These are phyloP conservation scores for Myotis daubentonii DNA, from an alignment of 2,797 vertebrate species.

Conservation along the genomic window DNA sequence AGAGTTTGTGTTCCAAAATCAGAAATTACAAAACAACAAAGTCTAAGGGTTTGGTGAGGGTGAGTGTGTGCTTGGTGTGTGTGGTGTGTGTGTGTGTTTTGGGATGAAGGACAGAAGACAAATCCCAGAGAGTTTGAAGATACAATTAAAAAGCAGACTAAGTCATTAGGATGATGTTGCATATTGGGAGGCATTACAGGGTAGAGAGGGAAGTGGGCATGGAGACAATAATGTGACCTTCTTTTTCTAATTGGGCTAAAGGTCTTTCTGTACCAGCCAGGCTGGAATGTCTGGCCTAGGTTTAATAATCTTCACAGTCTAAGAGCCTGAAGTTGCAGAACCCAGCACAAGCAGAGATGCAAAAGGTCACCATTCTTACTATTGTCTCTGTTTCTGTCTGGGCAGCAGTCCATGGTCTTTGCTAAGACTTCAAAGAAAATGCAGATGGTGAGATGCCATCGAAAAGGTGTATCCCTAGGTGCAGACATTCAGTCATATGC, in stretches of 20 bases:
- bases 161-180: background rate
- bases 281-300: background rate
- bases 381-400: background rate
- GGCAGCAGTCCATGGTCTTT: background rate
- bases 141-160: background rate
- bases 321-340: background rate
- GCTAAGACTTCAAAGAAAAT: conserved; percentile 11
- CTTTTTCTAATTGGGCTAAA: conserved; percentile 5
- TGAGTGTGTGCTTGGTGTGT: background rate
- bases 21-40: conserved; percentile 23
- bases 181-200: background rate
- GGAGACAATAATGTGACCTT: background rate
- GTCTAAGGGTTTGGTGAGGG: background rate
- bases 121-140: background rate
- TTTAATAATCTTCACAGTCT: conserved; percentile 1
- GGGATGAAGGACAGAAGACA: background rate
- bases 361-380: background rate
- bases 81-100: background rate
- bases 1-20: background rate
- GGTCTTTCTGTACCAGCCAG: background rate
- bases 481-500: background rate
- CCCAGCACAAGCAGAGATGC: background rate
- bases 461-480: background rate
- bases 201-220: background rate
- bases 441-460: background rate